These are phyloP conservation scores for Melanogrammus aeglefinus DNA, from an alignment of 2,797 vertebrate genomes.

Conservation along the genomic window DNA sequence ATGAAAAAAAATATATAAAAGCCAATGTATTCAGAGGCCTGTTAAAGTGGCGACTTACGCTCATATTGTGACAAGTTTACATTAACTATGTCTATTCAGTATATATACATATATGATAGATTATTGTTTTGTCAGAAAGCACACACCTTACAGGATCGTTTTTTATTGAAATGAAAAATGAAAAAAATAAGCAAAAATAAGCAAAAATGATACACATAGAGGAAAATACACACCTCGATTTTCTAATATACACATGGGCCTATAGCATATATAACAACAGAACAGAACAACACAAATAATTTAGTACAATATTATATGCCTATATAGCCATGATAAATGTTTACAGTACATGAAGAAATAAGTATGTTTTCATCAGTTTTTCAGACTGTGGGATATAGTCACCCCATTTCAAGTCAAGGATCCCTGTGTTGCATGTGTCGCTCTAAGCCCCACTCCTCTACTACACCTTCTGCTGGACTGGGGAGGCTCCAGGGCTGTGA, in stretches of 20 bases:
- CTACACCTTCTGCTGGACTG: slow-evolving; percentile 7
- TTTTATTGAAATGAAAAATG: background rate
- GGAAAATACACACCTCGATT: background rate
- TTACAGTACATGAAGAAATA: background rate
- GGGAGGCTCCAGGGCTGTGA: slow-evolving; percentile 34
- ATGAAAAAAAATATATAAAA: background rate
- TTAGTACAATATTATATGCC: background rate
- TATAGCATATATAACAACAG: background rate
- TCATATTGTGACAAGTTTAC: background rate
- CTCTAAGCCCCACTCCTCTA: slow-evolving; percentile 42
- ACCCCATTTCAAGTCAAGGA: slow-evolving; percentile 4
- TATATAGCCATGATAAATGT: background rate
- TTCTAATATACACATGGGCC: background rate
- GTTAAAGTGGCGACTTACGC: background rate
- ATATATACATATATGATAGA: too few species aligned
- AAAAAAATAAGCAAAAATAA: background rate
- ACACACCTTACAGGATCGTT: background rate
- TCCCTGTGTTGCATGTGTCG: background rate
- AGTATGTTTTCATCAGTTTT: background rate
- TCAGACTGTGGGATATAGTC: slow-evolving; percentile 18
- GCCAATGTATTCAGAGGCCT: background rate
- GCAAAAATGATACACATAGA: background rate
- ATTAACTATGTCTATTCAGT: too few species aligned
- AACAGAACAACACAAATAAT: background rate
- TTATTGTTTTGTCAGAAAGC: background rate